Evolutionary conservation across 2,113 vertebrate species (phyloP), one percentile per base, ranked within the genome.

Genomic region (Craseonycteris thonglongyai): DNA sequence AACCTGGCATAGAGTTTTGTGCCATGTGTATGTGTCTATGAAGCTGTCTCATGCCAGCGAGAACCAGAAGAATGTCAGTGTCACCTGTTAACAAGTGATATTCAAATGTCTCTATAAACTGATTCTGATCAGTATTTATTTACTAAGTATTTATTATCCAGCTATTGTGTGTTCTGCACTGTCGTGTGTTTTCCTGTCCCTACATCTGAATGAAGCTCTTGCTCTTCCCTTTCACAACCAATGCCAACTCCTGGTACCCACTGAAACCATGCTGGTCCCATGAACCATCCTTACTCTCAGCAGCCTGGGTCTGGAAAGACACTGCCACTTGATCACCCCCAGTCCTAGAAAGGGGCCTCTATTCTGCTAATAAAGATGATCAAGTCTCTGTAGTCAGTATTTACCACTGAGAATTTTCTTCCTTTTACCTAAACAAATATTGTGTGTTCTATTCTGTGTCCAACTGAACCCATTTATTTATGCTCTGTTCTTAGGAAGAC

Each of bases 81-180:
- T 89, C 9, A 69, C 63, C 79, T 90, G n/a, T 78, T 88, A 93
- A 95, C 74, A 96, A 80, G 2, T 88, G 71, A 28, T 56, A 42
- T 7, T 91, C 95, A 94, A 35, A 87, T 93, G 71, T 96, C 58
- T 96, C 84, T 40, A 65, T 68, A 33, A 49, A 63, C 0, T 80
- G 30, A 26, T 33, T 42, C 0, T 80, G 30, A 26, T 33, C 49
- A 71, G 75, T 80, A 66, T 84, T 91, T 42, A 72, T 92, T 40
- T 42, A 61, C 56, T 7, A 81, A 79, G 79, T 87, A 71, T 83
- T 91, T 42, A 71, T 93, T 40, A 72, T 3, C 7, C 59, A 88
- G 87, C 80, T 96, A 21, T 33, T 54, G 6, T 13, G 42, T 95
- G 90, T 22, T 81, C 79, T 69, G 21, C n/a, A n/a, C 74, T 75